Conservation (phyloP, 2,113 vertebrate species). For the Beaufortia kweichowensis region DNA sequence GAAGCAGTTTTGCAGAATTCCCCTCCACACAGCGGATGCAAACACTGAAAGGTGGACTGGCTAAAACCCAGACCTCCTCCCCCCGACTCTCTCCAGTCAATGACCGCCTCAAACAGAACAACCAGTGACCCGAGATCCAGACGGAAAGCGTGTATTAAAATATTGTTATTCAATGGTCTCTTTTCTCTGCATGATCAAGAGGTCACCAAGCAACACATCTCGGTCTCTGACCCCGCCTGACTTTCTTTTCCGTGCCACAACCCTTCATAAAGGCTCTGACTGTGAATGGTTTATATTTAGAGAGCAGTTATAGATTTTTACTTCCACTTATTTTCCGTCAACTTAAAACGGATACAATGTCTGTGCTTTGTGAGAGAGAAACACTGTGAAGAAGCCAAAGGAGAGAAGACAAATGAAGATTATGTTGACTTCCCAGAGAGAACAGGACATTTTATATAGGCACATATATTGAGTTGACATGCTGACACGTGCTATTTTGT, state of each 20-base stretch:
- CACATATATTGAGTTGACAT: conserved; percentile 47
- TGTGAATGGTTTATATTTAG: conserved; percentile 90
- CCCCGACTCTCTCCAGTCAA: conserved; percentile 72
- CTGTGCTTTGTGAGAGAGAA: conserved; percentile 63
- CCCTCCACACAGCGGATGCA: conserved; percentile 80
- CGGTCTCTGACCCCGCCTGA: conserved; percentile 88
- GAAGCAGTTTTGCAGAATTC: conserved; percentile 70
- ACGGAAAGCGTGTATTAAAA: conserved; percentile 79
- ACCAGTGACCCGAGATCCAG: conserved; percentile 70
- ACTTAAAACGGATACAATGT: conserved; percentile 74
- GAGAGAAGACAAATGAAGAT: conserved; percentile 59
- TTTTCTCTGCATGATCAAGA: conserved; percentile 85
- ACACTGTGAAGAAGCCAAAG: conserved; percentile 45
- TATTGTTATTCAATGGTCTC: conserved; percentile 92
- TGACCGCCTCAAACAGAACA: conserved; percentile 76
- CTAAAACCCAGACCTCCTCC: conserved; percentile 74
- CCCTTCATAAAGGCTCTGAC: conserved; percentile 87
- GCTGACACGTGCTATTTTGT: conserved; percentile 35
- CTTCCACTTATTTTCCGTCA: conserved; percentile 69
- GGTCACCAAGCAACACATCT: conserved; percentile 84
- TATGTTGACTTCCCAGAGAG: conserved; percentile 56
- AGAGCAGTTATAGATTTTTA: conserved; percentile 67
- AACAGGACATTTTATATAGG: conserved; percentile 55
- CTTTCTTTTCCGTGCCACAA: conserved; percentile 83
- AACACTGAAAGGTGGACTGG: conserved; percentile 84